Percentiles rank a stretch among this genome's conserved stretches.
Evolutionary conservation across 1,140 invertebrate genomes (phyloP).

Genomic region (Cardiocondyla obscurior): DNA sequence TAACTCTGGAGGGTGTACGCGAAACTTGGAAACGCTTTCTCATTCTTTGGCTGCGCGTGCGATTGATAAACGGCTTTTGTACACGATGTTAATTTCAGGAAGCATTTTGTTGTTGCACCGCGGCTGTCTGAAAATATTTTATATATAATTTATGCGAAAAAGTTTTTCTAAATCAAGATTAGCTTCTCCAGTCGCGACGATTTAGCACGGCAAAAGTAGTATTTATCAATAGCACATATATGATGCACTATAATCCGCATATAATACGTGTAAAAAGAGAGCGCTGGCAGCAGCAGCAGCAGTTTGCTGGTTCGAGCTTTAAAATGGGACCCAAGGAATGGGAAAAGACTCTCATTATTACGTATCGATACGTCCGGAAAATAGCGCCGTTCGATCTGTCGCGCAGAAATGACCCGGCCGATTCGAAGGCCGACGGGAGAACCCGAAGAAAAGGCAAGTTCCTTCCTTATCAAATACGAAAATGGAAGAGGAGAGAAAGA

Average conservation of each 20-base stretch:
- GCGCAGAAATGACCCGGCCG: constrained; percentile 58
- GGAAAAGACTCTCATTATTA: constrained; percentile 80
- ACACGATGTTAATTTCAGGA: constrained; percentile 33
- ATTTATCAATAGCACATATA: background rate
- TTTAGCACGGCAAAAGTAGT: background rate
- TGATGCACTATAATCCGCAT: background rate
- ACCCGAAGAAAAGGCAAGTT: constrained; percentile 60
- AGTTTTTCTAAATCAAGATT: constrained; percentile 12
- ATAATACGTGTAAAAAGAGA: background rate
- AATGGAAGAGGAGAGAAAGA: background rate
- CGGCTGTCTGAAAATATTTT: constrained; percentile 21
- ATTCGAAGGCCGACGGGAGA: constrained; percentile 1
- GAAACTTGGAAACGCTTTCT: constrained; percentile 50
- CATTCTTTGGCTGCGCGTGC: constrained; percentile 44
- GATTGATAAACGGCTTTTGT: constrained; percentile 43
- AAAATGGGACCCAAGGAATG: constrained; percentile 43
- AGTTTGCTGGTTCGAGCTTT: background rate
- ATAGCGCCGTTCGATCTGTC: constrained; percentile 71
- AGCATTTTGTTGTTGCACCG: constrained; percentile 36
- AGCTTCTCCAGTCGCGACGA: background rate
- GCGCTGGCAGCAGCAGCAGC: background rate
- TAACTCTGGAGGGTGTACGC: constrained; percentile 65
- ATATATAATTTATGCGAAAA: constrained; percentile 18
- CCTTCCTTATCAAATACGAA: constrained; percentile 42
- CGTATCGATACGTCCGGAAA: constrained; percentile 79